A percentile compares a stretch with the other conserved stretches of the same genome.
Evolutionary conservation across 2,888 invertebrate species (phyloP).

Genomic region (Tridacna crocea): DNA sequence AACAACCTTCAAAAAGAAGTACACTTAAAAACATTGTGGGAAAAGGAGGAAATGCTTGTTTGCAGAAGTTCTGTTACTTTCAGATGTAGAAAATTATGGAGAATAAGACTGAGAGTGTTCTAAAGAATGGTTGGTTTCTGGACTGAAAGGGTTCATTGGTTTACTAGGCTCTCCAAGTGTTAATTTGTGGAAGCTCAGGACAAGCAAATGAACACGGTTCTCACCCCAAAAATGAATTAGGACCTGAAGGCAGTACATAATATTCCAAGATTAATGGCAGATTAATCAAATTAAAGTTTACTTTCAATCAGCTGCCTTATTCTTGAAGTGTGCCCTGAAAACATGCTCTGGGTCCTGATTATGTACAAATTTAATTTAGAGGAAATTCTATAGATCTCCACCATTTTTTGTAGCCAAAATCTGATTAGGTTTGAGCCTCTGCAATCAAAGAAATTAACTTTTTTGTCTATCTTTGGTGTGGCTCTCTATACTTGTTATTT

Average conservation of each 20-base stretch:
- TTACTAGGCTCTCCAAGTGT: neutral
- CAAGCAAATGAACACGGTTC: conserved; percentile 16
- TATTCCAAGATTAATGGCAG: conserved; percentile 52
- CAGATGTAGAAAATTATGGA: too few species aligned
- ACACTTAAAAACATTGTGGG: too few species aligned
- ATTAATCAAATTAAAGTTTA: conserved; percentile 62
- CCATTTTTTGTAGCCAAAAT: conserved; percentile 43
- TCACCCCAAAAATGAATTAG: conserved; percentile 27
- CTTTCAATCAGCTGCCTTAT: conserved; percentile 43
- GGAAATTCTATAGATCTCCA: conserved; percentile 48
- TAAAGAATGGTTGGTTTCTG: too few species aligned
- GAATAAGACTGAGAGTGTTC: too few species aligned
- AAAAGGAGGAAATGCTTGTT: too few species aligned
- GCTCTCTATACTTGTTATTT: too few species aligned
- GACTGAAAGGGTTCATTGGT: too few species aligned
- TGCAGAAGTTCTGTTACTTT: too few species aligned
- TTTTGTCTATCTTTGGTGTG: conserved; percentile 42
- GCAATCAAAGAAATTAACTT: conserved; percentile 49
- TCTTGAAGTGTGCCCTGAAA: conserved; percentile 43
- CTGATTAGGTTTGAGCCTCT: conserved; percentile 50
- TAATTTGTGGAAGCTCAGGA: conserved; percentile 20
- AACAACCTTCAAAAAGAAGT: too few species aligned
- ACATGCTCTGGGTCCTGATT: conserved; percentile 62
- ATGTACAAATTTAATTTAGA: conserved; percentile 56
- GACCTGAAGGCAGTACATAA: conserved; percentile 38